phyloP scores from a whole-genome alignment of 64 coral and sea anemone species.

The Trachythela sp. region DNA sequence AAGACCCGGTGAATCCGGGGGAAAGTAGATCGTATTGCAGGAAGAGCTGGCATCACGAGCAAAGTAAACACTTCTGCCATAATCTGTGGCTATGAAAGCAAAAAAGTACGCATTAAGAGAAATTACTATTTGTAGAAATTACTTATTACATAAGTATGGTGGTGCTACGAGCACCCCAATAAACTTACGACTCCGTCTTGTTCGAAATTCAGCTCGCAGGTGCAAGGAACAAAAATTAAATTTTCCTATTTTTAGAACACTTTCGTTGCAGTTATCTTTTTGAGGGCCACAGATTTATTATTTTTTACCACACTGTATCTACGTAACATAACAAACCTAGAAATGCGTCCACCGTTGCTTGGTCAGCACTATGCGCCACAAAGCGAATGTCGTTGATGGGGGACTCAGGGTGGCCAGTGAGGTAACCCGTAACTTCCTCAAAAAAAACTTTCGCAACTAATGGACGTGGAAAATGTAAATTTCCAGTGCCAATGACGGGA shows the following conservation, averaged over 20 bases:
- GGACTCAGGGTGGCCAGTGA: not conserved
- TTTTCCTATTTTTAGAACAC: too few species aligned
- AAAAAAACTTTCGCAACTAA: not conserved
- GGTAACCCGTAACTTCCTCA: slow-evolving; percentile 16
- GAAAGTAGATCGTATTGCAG: slow-evolving; percentile 10
- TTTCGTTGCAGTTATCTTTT: too few species aligned
- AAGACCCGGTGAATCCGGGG: not conserved
- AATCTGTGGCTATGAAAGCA: not conserved
- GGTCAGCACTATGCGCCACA: slow-evolving; percentile 19
- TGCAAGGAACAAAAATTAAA: too few species aligned
- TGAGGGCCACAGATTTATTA: too few species aligned
- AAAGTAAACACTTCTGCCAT: slow-evolving; percentile 45
- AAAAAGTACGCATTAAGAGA: too few species aligned
- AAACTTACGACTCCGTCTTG: too few species aligned
- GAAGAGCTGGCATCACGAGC: not conserved
- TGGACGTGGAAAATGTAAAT: slow-evolving; percentile 1
- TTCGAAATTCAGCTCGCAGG: too few species aligned
- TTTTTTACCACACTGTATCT: too few species aligned
- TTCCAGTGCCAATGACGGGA: slow-evolving; percentile 30
- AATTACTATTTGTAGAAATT: too few species aligned
- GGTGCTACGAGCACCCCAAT: too few species aligned
- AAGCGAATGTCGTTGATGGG: slow-evolving; percentile 26
- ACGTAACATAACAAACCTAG: not conserved
- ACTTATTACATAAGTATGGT: too few species aligned
- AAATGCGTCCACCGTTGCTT: not conserved